Conservation (phyloP, 92 coral and sea anemone species). For the Zoanthus sansibaricus region DNA sequence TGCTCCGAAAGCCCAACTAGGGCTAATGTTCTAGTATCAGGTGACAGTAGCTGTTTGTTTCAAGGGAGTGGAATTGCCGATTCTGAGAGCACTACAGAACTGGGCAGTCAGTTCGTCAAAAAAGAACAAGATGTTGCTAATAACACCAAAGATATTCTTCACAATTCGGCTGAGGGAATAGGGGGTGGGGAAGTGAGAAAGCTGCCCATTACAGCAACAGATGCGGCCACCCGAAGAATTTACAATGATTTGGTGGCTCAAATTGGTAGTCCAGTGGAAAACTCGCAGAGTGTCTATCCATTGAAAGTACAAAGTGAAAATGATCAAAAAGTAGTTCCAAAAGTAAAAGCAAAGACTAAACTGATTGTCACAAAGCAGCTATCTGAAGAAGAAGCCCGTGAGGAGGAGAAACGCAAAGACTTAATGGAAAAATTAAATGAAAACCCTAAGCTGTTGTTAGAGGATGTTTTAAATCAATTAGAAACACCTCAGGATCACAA, state of each 20-base stretch:
- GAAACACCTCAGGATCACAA: conserved; percentile 40
- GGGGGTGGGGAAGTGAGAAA: not conserved
- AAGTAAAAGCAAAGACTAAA: not conserved
- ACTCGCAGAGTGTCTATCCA: conserved; percentile 57
- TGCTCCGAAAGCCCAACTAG: conserved; percentile 13
- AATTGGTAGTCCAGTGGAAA: conserved; percentile 62
- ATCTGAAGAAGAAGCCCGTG: conserved; percentile 33
- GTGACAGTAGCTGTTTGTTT: conserved; percentile 17
- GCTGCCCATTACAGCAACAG: not conserved
- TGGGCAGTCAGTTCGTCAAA: not conserved
- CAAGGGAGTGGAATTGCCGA: not conserved
- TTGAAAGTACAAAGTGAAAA: conserved; percentile 24
- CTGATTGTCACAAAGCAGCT: not conserved
- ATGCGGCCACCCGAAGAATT: conserved; percentile 53
- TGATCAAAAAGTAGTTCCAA: not conserved
- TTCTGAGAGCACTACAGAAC: not conserved
- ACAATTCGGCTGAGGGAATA: not conserved
- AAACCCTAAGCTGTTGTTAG: conserved; percentile 1
- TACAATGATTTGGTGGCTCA: conserved; percentile 71
- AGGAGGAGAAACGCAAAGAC: conserved; percentile 40
- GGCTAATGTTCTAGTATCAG: conserved; percentile 13
- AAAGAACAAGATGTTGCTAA: not conserved
- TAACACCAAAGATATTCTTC: not conserved
- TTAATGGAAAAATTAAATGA: conserved; percentile 26
- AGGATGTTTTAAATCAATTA: conserved; percentile 39